Conservation (phyloP, 2,888 invertebrate genomes). For the Anthophora plumipes region DNA sequence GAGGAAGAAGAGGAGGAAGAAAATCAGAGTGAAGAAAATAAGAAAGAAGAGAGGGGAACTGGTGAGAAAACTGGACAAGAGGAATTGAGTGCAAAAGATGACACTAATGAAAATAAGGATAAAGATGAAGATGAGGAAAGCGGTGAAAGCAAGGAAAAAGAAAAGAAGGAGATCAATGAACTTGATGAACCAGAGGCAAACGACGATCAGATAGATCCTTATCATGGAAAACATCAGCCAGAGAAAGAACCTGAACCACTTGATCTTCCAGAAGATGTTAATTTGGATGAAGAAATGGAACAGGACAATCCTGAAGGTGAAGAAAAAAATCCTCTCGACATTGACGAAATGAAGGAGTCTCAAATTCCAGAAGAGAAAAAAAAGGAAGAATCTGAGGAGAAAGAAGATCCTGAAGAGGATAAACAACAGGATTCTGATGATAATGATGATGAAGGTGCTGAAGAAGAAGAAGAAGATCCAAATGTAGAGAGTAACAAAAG, state of each 20-base stretch:
- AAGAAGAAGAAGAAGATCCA: conserved; percentile 77
- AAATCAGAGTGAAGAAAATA: conserved; percentile 84
- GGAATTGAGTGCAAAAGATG: conserved; percentile 83
- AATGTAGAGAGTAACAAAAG: conserved; percentile 16
- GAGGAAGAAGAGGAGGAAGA: conserved; percentile 89
- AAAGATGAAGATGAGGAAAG: conserved; percentile 81
- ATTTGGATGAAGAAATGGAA: conserved; percentile 91
- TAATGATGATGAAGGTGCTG: conserved; percentile 83
- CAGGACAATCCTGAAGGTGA: conserved; percentile 87
- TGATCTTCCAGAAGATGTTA: conserved; percentile 94
- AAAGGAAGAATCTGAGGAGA: conserved; percentile 81
- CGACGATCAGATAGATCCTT: conserved; percentile 93
- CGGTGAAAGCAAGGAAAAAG: conserved; percentile 83
- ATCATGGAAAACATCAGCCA: conserved; percentile 92
- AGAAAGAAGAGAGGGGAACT: conserved; percentile 84
- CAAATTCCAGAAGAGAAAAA: conserved; percentile 78
- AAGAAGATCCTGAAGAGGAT: conserved; percentile 83
- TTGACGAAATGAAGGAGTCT: conserved; percentile 90
- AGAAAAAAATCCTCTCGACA: conserved; percentile 94
- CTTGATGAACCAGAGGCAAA: conserved; percentile 92
- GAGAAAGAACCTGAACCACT: conserved; percentile 93
- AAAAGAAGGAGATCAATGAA: conserved; percentile 91
- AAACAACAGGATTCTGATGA: conserved; percentile 85
- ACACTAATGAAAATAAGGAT: conserved; percentile 86
- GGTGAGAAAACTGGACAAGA: conserved; percentile 85